Conservation (phyloP, 1,140 invertebrate genomes). For the Drosophila mayri region DNA sequence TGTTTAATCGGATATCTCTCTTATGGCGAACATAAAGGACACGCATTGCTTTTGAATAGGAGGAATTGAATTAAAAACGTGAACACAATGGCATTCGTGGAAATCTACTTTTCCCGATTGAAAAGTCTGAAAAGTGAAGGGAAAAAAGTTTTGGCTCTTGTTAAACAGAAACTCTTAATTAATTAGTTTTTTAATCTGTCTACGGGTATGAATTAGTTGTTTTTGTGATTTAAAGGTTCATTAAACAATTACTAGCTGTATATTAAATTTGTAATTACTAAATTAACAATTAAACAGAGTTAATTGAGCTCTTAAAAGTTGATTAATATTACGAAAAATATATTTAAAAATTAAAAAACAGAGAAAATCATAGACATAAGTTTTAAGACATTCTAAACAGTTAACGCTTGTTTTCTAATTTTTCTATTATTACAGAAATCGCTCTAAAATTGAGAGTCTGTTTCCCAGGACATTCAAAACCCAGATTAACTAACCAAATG, state of each 20-base stretch:
- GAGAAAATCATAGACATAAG: too few species aligned
- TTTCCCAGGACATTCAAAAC: too few species aligned
- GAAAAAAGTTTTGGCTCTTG: neutral
- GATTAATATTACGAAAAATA: too few species aligned
- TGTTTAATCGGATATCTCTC: conserved; percentile 57
- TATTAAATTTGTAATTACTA: neutral
- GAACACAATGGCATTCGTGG: conserved; percentile 8
- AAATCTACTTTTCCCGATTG: conserved; percentile 6
- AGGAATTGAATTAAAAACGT: conserved; percentile 10
- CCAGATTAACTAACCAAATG: neutral
- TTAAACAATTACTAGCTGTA: neutral
- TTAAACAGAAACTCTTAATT: neutral
- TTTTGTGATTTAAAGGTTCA: too few species aligned
- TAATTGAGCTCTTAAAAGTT: neutral
- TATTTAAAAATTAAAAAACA: too few species aligned
- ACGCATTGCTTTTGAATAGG: conserved; percentile 17
- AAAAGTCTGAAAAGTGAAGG: neutral
- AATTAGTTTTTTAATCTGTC: neutral
- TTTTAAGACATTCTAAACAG: too few species aligned
- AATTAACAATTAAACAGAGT: neutral
- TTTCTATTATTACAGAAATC: too few species aligned
- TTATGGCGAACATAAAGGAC: conserved; percentile 36
- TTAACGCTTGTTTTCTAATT: too few species aligned
- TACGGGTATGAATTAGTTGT: too few species aligned
- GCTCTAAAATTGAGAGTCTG: too few species aligned